These are phyloP conservation scores for Myiozetetes cayanensis DNA, from an alignment of 2,113 vertebrate genomes.

Conservation along the genomic window DNA sequence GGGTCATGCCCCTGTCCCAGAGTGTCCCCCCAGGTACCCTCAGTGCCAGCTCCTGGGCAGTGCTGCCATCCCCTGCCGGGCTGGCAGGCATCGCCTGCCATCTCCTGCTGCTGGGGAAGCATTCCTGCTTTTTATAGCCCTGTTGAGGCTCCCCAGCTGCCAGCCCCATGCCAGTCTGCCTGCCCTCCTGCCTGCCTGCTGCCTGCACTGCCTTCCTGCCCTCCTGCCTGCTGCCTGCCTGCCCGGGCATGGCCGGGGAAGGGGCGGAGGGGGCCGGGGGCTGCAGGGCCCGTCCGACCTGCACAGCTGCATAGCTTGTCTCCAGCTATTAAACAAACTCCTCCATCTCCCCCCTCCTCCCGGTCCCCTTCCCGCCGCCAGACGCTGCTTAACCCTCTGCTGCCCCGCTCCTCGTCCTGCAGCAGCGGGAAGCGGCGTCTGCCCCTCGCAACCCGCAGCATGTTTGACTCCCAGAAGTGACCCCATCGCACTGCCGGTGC, in stretches of 20 bases:
- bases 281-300: constrained; percentile 29
- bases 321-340: constrained; percentile 60
- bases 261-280: not conserved
- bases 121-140: constrained; percentile 45
- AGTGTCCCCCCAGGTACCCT: not conserved
- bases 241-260: not conserved
- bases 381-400: constrained; percentile 48
- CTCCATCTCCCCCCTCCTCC: constrained; percentile 1
- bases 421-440: not conserved
- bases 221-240: not conserved
- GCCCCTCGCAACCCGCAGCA: not conserved
- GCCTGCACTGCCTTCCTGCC: not conserved
- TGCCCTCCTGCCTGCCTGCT: not conserved
- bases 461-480: not conserved
- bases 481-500: not conserved
- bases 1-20: fast-evolving
- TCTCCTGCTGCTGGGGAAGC: not conserved
- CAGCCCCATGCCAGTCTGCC: not conserved
- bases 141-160: not conserved
- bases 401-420: not conserved
- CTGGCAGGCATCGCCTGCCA: not conserved
- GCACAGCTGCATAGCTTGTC: constrained; percentile 61
- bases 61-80: not conserved
- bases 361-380: constrained; percentile 8
- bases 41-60: not conserved